Evolutionary conservation across 2,797 vertebrate species (phyloP).

Genomic region (Ctenosaura bakeri): DNA sequence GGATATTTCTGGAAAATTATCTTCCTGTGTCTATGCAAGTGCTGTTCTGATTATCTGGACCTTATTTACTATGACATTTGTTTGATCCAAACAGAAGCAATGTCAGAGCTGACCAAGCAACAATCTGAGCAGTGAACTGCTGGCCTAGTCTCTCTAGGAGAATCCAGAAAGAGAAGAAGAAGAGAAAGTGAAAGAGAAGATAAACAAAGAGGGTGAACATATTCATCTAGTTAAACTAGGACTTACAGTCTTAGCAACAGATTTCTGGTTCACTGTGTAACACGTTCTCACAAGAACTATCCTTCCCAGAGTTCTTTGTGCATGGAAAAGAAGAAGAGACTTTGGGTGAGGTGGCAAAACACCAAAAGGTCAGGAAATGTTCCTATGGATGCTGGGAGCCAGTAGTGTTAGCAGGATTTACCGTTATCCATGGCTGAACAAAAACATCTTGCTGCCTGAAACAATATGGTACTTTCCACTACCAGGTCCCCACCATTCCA

Average conservation of each 20-base stretch:
- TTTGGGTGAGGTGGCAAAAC: background rate
- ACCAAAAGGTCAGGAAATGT: background rate
- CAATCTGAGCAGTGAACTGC: background rate
- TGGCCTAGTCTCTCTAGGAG: background rate
- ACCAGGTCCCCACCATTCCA: too few relatives aligned
- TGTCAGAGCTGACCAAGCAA: too few relatives aligned
- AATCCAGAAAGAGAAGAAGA: too few relatives aligned
- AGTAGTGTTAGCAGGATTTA: background rate
- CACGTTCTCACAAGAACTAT: background rate
- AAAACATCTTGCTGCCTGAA: background rate
- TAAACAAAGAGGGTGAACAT: background rate
- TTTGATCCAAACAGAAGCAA: background rate
- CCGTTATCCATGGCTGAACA: background rate
- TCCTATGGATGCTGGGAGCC: background rate
- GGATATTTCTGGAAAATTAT: background rate
- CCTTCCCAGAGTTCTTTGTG: background rate
- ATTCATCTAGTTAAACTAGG: background rate
- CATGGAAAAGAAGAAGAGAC: background rate
- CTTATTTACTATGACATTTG: background rate
- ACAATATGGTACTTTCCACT: too few relatives aligned
- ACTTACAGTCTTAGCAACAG: background rate
- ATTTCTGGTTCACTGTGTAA: background rate
- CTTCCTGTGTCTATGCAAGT: too few relatives aligned
- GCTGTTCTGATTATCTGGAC: background rate
- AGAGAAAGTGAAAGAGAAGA: background rate